Evolutionary conservation across 2,113 vertebrate species (phyloP).

Genomic region (Xenopus laevis): DNA sequence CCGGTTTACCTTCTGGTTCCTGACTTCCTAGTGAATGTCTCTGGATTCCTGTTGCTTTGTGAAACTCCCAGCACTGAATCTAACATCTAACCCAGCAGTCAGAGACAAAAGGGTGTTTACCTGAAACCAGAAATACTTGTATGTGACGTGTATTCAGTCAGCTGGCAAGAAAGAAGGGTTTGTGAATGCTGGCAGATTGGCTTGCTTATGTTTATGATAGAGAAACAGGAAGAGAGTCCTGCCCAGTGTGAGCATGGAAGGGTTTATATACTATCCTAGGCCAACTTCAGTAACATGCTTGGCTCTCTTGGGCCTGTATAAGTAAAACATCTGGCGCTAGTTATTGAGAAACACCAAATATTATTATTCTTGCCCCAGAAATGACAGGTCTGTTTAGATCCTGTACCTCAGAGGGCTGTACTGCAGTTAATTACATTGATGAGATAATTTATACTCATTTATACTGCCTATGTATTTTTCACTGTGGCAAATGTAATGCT

Average conservation of each 20-base stretch:
- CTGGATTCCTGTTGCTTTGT: background rate
- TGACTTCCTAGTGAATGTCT: background rate
- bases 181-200: background rate
- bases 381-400: too few species aligned
- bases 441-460: too few species aligned
- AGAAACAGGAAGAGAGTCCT: background rate
- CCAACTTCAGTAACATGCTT: too few species aligned
- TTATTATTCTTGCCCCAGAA: too few species aligned
- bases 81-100: background rate
- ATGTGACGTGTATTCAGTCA: background rate
- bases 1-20: background rate
- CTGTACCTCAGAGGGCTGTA: too few species aligned
- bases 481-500: too few species aligned
- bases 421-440: too few species aligned
- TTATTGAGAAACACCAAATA: too few species aligned
- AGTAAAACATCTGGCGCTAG: too few species aligned
- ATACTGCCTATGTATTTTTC: too few species aligned
- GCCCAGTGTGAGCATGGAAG: background rate
- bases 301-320: too few species aligned
- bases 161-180: background rate
- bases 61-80: constrained; percentile 6
- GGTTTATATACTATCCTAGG: background rate
- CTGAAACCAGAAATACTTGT: constrained; percentile 29
- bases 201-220: background rate
- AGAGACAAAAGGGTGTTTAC: background rate